Evolutionary conservation across 2,888 invertebrate species (phyloP).

Genomic region (Ptychoptera contaminata): DNA sequence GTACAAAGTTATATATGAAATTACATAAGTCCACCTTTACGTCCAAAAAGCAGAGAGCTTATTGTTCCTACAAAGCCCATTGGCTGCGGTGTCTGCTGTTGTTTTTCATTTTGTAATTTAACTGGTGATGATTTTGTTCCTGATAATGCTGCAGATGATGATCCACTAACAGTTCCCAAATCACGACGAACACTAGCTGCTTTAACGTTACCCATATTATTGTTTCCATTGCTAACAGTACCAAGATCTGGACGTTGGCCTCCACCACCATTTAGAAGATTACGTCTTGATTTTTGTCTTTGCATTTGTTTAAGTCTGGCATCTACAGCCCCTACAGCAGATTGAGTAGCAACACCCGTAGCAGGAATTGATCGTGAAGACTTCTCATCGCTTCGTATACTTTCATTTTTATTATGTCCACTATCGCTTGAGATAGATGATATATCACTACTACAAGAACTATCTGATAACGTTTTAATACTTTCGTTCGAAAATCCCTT

Average conservation of each 20-base stretch:
- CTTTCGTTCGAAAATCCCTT: conserved; percentile 18
- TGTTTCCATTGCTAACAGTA: conserved; percentile 30
- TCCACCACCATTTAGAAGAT: conserved; percentile 34
- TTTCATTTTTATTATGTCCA: conserved; percentile 5
- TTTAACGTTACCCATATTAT: conserved; percentile 20
- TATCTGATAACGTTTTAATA: conserved; percentile 12
- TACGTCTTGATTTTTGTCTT: conserved; percentile 34
- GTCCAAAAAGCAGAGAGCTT: conserved; percentile 64
- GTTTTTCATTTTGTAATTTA: conserved; percentile 6
- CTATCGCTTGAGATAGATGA: neutral
- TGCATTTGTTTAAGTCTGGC: conserved; percentile 33
- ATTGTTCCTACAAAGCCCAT: conserved; percentile 52
- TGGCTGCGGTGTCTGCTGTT: conserved; percentile 11
- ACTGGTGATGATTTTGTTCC: conserved; percentile 8
- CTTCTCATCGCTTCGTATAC: conserved; percentile 15
- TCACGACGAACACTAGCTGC: conserved; percentile 18
- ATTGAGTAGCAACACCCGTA: conserved; percentile 28
- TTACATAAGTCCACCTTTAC: conserved; percentile 70
- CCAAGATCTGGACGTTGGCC: conserved; percentile 43
- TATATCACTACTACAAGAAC: conserved; percentile 15
- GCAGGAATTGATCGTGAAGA: conserved; percentile 15
- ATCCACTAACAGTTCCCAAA: conserved; percentile 16
- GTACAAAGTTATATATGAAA: neutral
- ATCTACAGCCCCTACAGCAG: conserved; percentile 32
- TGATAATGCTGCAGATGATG: conserved; percentile 6